phyloP scores from a whole-genome alignment of 92 coral and sea anemone genomes.

The Porites rus region DNA sequence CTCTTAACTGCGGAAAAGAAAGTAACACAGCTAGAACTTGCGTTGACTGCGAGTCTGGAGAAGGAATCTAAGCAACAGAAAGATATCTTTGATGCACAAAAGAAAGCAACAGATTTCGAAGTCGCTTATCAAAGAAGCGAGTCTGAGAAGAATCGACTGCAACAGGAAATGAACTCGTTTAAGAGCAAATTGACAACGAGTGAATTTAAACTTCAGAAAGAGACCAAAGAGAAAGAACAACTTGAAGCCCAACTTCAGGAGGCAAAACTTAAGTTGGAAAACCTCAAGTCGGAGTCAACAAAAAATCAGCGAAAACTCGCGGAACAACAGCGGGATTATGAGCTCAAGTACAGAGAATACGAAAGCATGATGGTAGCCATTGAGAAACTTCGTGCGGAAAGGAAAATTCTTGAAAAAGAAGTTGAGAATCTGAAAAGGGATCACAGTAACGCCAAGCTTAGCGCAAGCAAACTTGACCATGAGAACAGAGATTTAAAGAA shows the following conservation, averaged over 20 bases:
- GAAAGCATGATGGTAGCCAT: conserved; percentile 63
- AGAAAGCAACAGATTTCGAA: conserved; percentile 84
- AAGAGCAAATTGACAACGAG: conserved; percentile 62
- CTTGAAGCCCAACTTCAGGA: conserved; percentile 79
- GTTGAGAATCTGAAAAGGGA: conserved; percentile 64
- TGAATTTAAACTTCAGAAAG: conserved; percentile 70
- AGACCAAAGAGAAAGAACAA: conserved; percentile 66
- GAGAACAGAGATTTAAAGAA: conserved; percentile 59
- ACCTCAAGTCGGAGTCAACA: conserved; percentile 50
- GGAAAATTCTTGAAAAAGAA: conserved; percentile 64
- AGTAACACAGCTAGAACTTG: conserved; percentile 68
- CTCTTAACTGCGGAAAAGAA: conserved; percentile 67
- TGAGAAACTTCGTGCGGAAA: conserved; percentile 67
- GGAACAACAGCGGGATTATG: conserved; percentile 62
- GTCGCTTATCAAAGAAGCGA: conserved; percentile 71
- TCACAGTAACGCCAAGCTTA: conserved; percentile 49
- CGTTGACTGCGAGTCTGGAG: conserved; percentile 61
- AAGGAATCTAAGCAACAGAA: conserved; percentile 70
- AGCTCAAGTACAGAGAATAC: conserved; percentile 50
- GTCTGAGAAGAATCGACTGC: conserved; percentile 67
- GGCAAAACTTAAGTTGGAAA: conserved; percentile 64
- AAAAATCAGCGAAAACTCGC: conserved; percentile 59
- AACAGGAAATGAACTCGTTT: conserved; percentile 63
- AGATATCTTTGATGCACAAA: conserved; percentile 78
- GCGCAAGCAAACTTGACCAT: conserved; percentile 53